Evolutionary conservation across 2,888 invertebrate genomes (phyloP).

Genomic region (Cosmopolites sordidus): DNA sequence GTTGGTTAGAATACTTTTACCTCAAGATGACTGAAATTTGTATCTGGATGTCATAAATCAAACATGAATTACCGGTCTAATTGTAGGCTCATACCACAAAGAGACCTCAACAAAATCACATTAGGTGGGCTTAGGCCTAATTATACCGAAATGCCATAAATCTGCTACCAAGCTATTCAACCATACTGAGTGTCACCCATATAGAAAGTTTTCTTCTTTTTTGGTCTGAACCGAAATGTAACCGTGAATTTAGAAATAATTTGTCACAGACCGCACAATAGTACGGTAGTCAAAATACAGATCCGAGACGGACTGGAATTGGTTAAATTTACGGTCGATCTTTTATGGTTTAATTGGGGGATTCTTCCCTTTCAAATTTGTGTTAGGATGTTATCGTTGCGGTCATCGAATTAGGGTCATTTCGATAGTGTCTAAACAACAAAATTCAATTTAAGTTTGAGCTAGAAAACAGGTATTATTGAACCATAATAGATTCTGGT

Average conservation of each 20-base stretch:
- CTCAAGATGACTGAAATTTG: no score
- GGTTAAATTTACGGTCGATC: neutral
- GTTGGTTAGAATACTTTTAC: no score
- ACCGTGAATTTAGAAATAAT: slow-evolving; percentile 14
- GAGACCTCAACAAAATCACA: neutral
- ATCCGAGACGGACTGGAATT: neutral
- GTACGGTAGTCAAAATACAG: slow-evolving; percentile 21
- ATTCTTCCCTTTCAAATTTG: neutral
- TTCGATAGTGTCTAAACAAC: no score
- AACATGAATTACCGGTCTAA: no score
- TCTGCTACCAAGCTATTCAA: neutral
- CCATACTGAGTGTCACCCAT: neutral
- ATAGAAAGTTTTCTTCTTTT: neutral
- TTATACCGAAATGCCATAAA: neutral
- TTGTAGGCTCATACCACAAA: no score
- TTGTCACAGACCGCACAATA: slow-evolving; percentile 21
- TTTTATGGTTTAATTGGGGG: neutral
- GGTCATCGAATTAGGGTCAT: no score
- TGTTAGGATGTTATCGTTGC: no score
- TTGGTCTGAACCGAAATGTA: neutral
- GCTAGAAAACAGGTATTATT: no score
- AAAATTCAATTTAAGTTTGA: no score
- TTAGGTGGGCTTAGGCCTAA: neutral
- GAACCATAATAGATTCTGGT: no score
- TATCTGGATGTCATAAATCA: no score